Evolutionary conservation across 2,113 vertebrate genomes (phyloP), one percentile per base, ranked within the genome.

Genomic region (Sterrhoptilus dennistouni): DNA sequence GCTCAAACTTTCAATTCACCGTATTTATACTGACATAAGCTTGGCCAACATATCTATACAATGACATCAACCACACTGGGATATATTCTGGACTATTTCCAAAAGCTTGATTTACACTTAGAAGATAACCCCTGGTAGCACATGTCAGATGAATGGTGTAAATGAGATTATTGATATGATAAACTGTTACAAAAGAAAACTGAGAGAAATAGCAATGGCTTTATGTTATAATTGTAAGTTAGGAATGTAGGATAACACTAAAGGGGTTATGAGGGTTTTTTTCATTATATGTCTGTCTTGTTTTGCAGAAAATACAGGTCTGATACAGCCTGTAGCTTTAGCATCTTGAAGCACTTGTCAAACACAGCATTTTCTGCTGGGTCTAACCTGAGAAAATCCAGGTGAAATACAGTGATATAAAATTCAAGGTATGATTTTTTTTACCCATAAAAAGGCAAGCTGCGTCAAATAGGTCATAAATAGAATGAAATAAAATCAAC

Each of bases 91-190:
- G 54, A 93, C 47, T 65, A 59, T 29, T 90, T 93, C 78, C 76
- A 95, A 84, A 91, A 81, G 22, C 35, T 35, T 83, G 70, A 90
- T 91, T 94, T 87, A 70, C 47, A 77, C 25, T 65, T 61, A 52
- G 63, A 87, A 69, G 75, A 95, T 83, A 93, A 94, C 49, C 29
- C 15, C n/a, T 84, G 27, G 23, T 70, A 96, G 56, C 75, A 90
- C 75, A 57, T 56, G 35, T 91, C 87, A 95, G 57, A 89, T 68
- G 53, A 82, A 69, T 31, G 16, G 42, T 70, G 59, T 77, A 89
- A 94, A 88, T 6, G 24, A 92, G 85, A 93, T 88, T 93, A 74
- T 8, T 86, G 53, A 95, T 89, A 88, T 54, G 84, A 89, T 90
- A 90, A 88, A 50, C 21, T 44, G 57, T 27, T 88, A 83, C 33